Percentiles rank a stretch among this genome's conserved stretches.
Evolutionary conservation across 1,140 invertebrate genomes (phyloP).

Genomic region (Hestina assimilis): DNA sequence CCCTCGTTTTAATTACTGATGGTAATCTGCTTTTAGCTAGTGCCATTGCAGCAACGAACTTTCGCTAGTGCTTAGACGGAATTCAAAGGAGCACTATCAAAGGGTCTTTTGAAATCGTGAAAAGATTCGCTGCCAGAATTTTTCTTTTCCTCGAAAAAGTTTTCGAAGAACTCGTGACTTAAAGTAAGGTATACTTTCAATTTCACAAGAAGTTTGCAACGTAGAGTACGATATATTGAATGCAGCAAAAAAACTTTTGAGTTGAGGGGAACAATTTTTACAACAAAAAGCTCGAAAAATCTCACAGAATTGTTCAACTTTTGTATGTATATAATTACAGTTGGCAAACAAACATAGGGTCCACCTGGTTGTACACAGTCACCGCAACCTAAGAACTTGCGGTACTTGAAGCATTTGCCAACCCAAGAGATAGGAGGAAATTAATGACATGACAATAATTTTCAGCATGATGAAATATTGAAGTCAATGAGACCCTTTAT

Average conservation of each 20-base stretch:
- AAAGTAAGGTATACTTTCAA: constrained; percentile 1
- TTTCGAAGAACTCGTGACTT: constrained; percentile 12
- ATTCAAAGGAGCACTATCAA: constrained; percentile 31
- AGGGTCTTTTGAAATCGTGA: constrained; percentile 30
- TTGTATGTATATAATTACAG: too few relatives aligned
- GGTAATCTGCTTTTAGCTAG: constrained; percentile 38
- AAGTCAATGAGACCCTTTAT: too few relatives aligned
- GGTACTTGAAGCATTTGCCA: too few relatives aligned
- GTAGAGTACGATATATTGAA: background rate
- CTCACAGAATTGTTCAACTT: too few relatives aligned
- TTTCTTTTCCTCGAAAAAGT: constrained; percentile 21
- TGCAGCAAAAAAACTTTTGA: background rate
- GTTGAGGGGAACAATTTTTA: too few relatives aligned
- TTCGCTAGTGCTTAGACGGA: constrained; percentile 30
- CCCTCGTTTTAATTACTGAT: constrained; percentile 39
- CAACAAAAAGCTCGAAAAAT: too few relatives aligned
- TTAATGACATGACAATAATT: too few relatives aligned
- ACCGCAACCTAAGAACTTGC: too few relatives aligned
- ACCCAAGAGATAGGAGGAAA: too few relatives aligned
- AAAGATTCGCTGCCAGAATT: constrained; percentile 29
- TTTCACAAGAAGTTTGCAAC: constrained; percentile 2
- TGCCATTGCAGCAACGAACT: constrained; percentile 34
- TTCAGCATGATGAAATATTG: too few relatives aligned
- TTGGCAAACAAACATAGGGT: too few relatives aligned
- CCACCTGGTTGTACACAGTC: too few relatives aligned